phyloP scores from a whole-genome alignment of 2,888 invertebrate species.

The Aethes cnicana region DNA sequence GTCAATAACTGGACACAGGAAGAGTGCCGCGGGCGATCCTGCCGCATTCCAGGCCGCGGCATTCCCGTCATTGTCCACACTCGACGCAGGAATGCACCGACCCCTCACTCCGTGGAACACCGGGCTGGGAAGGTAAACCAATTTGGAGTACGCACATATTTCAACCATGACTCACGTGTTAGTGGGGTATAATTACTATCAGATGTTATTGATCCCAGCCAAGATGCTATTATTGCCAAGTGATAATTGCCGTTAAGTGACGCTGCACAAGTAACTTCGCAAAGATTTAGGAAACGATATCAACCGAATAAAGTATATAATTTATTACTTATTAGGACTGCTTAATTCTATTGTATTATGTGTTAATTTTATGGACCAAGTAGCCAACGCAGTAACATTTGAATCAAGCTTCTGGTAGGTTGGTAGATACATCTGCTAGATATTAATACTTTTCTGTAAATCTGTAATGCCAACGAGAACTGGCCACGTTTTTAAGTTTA shows the following conservation, averaged over 20 bases:
- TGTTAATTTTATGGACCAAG: not conserved
- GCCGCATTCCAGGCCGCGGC: conserved; percentile 61
- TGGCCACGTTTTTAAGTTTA: conserved; percentile 32
- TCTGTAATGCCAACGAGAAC: conserved; percentile 25
- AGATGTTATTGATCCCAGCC: no score
- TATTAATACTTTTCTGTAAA: conserved; percentile 26
- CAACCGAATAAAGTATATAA: no score
- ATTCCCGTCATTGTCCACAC: conserved; percentile 59
- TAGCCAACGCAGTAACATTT: not conserved
- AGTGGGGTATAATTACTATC: not conserved
- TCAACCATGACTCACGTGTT: conserved; percentile 39
- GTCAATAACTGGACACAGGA: conserved; percentile 40
- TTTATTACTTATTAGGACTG: no score
- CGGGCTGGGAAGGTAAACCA: conserved; percentile 43
- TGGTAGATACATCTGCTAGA: no score
- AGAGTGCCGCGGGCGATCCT: conserved; percentile 55
- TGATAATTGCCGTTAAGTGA: no score
- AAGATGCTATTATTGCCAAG: no score
- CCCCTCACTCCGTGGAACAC: conserved; percentile 53
- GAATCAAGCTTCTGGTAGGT: not conserved
- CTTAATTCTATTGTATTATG: no score
- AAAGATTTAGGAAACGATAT: no score
- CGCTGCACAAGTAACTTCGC: no score
- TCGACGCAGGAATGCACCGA: conserved; percentile 57
- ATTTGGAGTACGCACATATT: conserved; percentile 40